Evolutionary conservation across 2,797 vertebrate species (phyloP).

Genomic region (Sternarchorhynchus goeldii): DNA sequence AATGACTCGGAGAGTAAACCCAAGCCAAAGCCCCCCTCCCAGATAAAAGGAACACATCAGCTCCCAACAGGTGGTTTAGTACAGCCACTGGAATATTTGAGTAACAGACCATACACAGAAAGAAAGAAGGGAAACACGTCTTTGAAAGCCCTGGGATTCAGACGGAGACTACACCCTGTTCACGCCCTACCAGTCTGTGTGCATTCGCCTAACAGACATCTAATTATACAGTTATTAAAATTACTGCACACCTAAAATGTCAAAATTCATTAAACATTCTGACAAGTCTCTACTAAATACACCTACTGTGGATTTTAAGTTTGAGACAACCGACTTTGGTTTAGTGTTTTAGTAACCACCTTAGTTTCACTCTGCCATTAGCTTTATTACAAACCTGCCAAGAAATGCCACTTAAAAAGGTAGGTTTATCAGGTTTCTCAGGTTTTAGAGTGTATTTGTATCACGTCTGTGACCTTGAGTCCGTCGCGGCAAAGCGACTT

Average conservation of each 20-base stretch:
- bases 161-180: slow-evolving; percentile 6
- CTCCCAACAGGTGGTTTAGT: slow-evolving; percentile 42
- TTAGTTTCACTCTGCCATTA: neutral
- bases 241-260: too few species aligned
- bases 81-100: slow-evolving; percentile 48
- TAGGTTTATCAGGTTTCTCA: neutral
- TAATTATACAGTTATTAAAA: slow-evolving; percentile 4
- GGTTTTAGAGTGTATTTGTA: neutral
- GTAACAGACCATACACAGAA: slow-evolving; percentile 26
- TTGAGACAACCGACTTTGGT: too few species aligned
- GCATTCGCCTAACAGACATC: neutral
- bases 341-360: too few species aligned
- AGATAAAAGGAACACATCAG: slow-evolving; percentile 44
- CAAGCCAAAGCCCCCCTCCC: slow-evolving; percentile 17
- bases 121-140: slow-evolving; percentile 35
- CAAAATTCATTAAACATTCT: too few species aligned
- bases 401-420: neutral
- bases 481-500: slow-evolving; percentile 18
- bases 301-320: too few species aligned
- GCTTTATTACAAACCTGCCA: slow-evolving; percentile 1
- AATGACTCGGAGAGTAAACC: slow-evolving; percentile 26
- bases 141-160: slow-evolving; percentile 27
- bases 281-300: too few species aligned
- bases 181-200: neutral
- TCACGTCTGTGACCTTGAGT: slow-evolving; percentile 15